These are phyloP conservation scores for Enteromius radiatus DNA, from an alignment of 2,797 vertebrate species.

Conservation along the genomic window DNA sequence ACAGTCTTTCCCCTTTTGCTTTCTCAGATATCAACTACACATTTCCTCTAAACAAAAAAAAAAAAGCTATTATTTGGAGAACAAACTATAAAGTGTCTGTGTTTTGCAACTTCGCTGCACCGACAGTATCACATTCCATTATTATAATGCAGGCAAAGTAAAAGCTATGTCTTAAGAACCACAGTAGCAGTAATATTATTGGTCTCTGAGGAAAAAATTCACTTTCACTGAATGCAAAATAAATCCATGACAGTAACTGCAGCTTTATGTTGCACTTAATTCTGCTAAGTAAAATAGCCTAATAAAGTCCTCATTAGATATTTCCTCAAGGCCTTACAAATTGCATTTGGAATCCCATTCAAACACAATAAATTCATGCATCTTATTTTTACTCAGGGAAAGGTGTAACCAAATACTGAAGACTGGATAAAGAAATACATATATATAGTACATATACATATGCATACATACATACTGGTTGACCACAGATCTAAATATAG, in stretches of 20 bases:
- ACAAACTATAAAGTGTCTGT: background rate
- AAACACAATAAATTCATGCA: too few relatives aligned
- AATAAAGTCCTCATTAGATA: too few relatives aligned
- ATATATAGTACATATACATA: too few relatives aligned
- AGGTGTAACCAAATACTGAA: too few relatives aligned
- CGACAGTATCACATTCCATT: background rate
- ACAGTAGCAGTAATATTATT: background rate
- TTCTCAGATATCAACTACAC: constrained; percentile 32
- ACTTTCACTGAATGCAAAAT: constrained; percentile 1
- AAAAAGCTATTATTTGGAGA: constrained; percentile 22
- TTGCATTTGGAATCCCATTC: too few relatives aligned
- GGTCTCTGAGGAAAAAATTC: background rate
- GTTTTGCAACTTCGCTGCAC: background rate
- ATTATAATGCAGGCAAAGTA: background rate
- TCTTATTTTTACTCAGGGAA: too few relatives aligned
- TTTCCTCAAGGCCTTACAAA: too few relatives aligned
- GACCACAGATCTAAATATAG: constrained; percentile 3
- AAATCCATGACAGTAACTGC: background rate
- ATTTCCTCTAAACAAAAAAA: background rate
- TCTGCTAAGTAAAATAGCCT: too few relatives aligned
- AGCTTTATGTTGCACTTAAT: background rate
- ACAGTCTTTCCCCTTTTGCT: constrained; percentile 30
- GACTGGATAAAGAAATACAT: too few relatives aligned
- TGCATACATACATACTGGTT: background rate
- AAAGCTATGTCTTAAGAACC: background rate